These are phyloP conservation scores for Apeira syringaria DNA, from an alignment of 2,888 invertebrate species.

Conservation along the genomic window DNA sequence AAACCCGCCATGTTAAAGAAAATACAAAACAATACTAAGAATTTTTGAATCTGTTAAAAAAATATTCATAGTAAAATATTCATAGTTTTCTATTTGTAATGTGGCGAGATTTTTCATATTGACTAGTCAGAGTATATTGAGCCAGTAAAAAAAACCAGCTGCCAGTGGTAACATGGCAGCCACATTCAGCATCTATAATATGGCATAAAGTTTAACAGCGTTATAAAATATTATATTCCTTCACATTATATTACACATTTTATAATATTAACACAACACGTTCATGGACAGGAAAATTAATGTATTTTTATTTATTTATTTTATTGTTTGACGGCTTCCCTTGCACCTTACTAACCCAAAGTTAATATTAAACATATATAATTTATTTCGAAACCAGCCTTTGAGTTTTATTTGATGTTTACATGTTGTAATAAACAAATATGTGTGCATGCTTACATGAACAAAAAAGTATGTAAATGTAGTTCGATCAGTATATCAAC, in stretches of 20 bases:
- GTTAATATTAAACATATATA: constrained; percentile 5
- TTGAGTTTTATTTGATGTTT: constrained; percentile 4
- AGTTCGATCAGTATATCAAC: constrained; percentile 21
- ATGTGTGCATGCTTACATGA: constrained; percentile 24
- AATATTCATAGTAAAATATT: too few species aligned
- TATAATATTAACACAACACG: constrained; percentile 60
- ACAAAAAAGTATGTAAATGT: constrained; percentile 15
- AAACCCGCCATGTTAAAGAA: too few species aligned
- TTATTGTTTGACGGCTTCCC: constrained; percentile 43
- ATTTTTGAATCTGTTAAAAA: too few species aligned
- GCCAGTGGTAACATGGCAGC: too few species aligned
- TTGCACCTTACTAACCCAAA: constrained; percentile 71
- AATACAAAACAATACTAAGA: too few species aligned
- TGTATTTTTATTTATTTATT: constrained; percentile 35
- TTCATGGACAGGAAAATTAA: constrained; percentile 73
- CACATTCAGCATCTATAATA: too few species aligned
- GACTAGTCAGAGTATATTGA: too few species aligned
- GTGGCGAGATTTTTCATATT: too few species aligned
- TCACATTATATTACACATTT: background rate
- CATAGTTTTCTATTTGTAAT: too few species aligned
- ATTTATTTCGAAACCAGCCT: background rate
- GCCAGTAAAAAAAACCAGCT: too few species aligned
- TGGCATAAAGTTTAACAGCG: background rate
- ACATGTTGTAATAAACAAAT: constrained; percentile 5
- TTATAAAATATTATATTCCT: background rate